Percentiles rank a stretch among this genome's conserved stretches.
These are phyloP conservation scores for Marmota flaviventris DNA, from an alignment of 2,113 vertebrate genomes.

Conservation along the genomic window DNA sequence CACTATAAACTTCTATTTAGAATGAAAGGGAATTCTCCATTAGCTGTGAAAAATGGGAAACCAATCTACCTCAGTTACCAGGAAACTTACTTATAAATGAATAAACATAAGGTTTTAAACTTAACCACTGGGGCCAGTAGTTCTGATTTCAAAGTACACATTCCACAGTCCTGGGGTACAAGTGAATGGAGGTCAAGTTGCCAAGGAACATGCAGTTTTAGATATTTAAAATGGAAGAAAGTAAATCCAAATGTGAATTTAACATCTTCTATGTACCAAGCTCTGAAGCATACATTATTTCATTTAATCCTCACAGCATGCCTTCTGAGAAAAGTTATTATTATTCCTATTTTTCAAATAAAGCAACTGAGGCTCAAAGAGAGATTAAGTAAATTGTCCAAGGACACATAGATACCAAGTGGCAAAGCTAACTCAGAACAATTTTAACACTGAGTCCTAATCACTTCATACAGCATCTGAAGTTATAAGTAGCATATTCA, in stretches of 20 bases:
- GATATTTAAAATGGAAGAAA: not conserved
- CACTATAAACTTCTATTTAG: not conserved
- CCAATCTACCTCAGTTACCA: not conserved
- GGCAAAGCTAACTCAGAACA: constrained; percentile 41
- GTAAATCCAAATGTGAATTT: constrained; percentile 21
- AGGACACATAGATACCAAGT: constrained; percentile 13
- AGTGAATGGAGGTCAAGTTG: not conserved
- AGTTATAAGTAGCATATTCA: constrained; percentile 58
- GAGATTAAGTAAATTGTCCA: constrained; percentile 54
- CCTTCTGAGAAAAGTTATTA: constrained; percentile 19
- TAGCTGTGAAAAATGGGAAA: constrained; percentile 23
- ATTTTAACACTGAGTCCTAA: constrained; percentile 53
- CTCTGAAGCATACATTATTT: constrained; percentile 47
- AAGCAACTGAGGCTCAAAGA: constrained; percentile 52
- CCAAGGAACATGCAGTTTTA: not conserved
- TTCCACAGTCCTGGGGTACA: not conserved
- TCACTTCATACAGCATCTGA: constrained; percentile 35
- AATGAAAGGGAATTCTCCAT: constrained; percentile 43
- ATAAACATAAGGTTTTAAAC: constrained; percentile 22
- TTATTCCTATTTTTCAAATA: constrained; percentile 55
- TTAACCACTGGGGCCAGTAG: not conserved
- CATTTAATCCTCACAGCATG: constrained; percentile 35
- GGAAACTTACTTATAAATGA: constrained; percentile 44
- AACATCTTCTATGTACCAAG: not conserved
- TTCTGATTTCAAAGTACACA: constrained; percentile 62